Evolutionary conservation across 1,140 invertebrate genomes (phyloP).

Genomic region (Drosophila fuyamai): DNA sequence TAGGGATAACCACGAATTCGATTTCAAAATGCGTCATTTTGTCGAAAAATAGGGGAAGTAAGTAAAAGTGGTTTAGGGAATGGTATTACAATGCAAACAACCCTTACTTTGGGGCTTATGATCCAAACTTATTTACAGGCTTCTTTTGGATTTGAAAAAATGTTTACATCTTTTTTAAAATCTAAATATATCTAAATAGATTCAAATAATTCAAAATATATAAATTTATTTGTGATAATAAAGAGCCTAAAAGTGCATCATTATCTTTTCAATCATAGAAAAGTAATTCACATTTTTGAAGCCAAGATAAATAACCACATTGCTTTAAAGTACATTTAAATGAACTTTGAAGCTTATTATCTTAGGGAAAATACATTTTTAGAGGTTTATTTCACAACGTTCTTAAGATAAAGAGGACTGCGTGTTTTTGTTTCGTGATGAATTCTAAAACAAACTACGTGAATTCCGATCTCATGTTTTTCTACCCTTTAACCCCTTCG

Average conservation of each 20-base stretch:
- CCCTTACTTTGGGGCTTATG: neutral
- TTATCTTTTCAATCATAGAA: neutral
- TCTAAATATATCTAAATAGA: too few relatives aligned
- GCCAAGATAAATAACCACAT: neutral
- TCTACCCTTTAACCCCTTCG: neutral
- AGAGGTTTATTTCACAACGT: neutral
- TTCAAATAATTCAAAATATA: too few relatives aligned
- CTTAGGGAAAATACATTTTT: neutral
- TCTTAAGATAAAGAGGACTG: neutral
- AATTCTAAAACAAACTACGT: neutral
- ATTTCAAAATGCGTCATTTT: conserved; percentile 41
- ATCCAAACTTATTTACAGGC: neutral
- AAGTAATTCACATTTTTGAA: neutral
- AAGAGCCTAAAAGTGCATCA: too few relatives aligned
- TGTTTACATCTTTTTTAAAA: too few relatives aligned
- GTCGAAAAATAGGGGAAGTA: neutral
- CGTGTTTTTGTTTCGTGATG: neutral
- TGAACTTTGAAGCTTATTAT: neutral
- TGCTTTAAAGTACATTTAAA: neutral
- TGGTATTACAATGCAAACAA: conserved; percentile 3
- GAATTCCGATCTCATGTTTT: neutral
- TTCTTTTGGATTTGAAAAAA: too few relatives aligned
- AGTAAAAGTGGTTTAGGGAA: neutral
- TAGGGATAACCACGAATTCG: conserved; percentile 11
- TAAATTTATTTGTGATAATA: too few relatives aligned